Evolutionary conservation across 1,140 invertebrate genomes (phyloP), one percentile per base, ranked within the genome.

Genomic region (Teleogryllus occipitalis): DNA sequence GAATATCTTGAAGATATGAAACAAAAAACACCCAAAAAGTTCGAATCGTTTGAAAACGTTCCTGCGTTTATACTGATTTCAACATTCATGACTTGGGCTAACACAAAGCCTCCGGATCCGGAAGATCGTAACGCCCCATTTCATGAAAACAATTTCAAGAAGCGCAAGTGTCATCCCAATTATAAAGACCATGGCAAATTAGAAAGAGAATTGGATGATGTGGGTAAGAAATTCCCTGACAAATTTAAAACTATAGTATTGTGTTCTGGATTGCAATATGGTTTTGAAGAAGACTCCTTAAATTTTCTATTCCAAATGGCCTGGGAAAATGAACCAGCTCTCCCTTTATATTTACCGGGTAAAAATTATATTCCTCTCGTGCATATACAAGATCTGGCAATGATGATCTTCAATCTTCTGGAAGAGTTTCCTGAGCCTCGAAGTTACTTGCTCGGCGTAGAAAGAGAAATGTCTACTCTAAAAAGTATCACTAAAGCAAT

Each of bases 231-330:
- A 65, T 65, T 14, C 54, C 54, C 86, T 81, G 83, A 86, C 21
- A 89, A 89, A 82, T 82, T 92, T 27, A 90, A 89, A 78, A 91
- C 91, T 0, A 87, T 90, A 79, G 90, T 93, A 0, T 83, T 94
- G 22, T 89, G 87, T 12, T 85, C 87, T 77, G 92, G 92, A 27
- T 82, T 93, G 2, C 89, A 89, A 7, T 94, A 93, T 82, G 92
- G 92, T 10, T 88, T 88, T n/a, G 89, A 88, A 47, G 89, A 94
- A 85, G 88, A 89, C 65, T 87, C 89, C 54, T 87, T 94, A 15
- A 90, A 90, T 83, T 90, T 89, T 83, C 89, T 92, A 80, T 94
- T 93, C 83, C 92, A 92, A 88, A 89, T 90, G 82, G 91, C 90
- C 7, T 93, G 92, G 92, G 87, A 90, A 79, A 92, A 92, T 83